Evolutionary conservation across 2,113 vertebrate species (phyloP).

Genomic region (Aphyosemion australe): DNA sequence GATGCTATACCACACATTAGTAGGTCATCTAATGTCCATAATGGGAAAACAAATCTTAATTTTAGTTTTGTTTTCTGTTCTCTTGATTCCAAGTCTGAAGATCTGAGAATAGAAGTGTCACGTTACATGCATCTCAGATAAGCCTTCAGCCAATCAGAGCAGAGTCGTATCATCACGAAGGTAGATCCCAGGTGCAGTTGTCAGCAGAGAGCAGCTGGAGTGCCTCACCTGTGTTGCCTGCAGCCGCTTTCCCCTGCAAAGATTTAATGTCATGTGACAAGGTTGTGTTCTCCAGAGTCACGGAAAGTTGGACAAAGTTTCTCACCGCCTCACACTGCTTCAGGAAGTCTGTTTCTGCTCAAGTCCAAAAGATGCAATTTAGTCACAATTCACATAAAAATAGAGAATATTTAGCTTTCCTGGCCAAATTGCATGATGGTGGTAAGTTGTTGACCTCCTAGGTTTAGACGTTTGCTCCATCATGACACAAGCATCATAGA

Average conservation of each 20-base stretch:
- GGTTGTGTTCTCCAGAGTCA: background rate
- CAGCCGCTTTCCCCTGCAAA: background rate
- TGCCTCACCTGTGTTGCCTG: background rate
- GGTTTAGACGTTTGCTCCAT: too few relatives aligned
- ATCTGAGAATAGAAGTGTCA: background rate
- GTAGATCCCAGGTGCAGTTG: background rate
- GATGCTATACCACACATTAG: too few relatives aligned
- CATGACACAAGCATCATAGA: too few relatives aligned
- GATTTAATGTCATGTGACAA: background rate
- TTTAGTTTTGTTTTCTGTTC: too few relatives aligned
- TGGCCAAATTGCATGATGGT: too few relatives aligned
- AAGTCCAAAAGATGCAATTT: background rate
- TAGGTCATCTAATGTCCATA: too few relatives aligned
- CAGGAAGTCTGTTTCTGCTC: background rate
- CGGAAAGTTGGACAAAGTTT: background rate
- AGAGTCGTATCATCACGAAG: background rate
- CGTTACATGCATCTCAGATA: background rate
- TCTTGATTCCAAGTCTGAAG: background rate
- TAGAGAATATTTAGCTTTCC: too few relatives aligned
- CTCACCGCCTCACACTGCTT: background rate
- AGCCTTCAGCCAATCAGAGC: background rate
- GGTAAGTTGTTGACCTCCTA: too few relatives aligned
- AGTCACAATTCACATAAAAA: too few relatives aligned
- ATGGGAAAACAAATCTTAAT: too few relatives aligned
- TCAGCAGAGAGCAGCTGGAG: background rate